phyloP scores from a whole-genome alignment of 2,888 invertebrate genomes.

The Machimus atricapillus region DNA sequence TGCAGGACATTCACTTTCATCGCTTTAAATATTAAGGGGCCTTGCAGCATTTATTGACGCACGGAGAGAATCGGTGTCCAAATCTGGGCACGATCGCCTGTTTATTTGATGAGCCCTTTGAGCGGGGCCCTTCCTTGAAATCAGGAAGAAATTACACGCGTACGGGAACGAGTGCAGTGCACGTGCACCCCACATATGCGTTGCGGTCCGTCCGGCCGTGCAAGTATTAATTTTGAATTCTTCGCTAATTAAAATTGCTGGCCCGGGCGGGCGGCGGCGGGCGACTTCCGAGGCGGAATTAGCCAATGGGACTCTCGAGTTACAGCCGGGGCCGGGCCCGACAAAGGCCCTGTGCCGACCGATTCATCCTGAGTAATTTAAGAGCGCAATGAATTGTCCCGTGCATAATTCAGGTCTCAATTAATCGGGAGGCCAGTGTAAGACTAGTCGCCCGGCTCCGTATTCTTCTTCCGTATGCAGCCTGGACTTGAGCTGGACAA shows the following conservation, averaged over 20 bases:
- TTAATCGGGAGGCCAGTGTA: constrained; percentile 26
- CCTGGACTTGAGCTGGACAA: constrained; percentile 12
- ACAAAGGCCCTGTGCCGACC: background rate
- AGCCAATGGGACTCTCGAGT: background rate
- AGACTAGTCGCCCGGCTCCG: background rate
- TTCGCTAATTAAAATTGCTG: background rate
- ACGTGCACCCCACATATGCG: background rate
- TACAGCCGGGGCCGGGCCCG: background rate
- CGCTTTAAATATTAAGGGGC: background rate
- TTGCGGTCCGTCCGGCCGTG: background rate
- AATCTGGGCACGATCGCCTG: background rate
- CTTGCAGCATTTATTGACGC: background rate
- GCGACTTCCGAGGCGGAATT: constrained; percentile 2
- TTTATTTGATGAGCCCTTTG: background rate
- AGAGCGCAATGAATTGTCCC: constrained; percentile 32
- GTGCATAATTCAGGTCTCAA: constrained; percentile 35
- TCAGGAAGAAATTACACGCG: background rate
- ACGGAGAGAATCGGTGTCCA: background rate
- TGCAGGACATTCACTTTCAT: background rate
- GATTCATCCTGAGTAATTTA: constrained; percentile 27
- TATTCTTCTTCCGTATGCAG: constrained; percentile 28
- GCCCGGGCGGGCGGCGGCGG: background rate
- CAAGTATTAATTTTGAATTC: constrained; percentile 13
- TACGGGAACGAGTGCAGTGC: background rate
- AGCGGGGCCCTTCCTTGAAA: background rate